Percentiles rank a stretch among this genome's conserved stretches.
These are phyloP conservation scores for Octonoba sinensis DNA, from an alignment of 2,888 invertebrate species.

Conservation along the genomic window DNA sequence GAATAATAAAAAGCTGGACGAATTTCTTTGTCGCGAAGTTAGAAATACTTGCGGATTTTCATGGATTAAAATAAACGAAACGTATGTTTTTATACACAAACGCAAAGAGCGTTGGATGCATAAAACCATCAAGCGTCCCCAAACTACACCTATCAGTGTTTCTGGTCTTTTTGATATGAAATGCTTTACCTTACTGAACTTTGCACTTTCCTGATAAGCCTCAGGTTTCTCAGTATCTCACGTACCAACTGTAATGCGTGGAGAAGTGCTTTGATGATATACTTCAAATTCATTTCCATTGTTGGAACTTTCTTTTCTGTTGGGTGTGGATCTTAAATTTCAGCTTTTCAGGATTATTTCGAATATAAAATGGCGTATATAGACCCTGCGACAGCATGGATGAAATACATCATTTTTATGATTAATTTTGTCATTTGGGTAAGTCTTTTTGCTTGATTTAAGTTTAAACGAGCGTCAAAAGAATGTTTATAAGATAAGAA, in stretches of 20 bases:
- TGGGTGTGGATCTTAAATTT: constrained; percentile 47
- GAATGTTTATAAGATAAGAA: not conserved
- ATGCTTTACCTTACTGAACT: constrained; percentile 14
- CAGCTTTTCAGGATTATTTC: not conserved
- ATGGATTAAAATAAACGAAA: too few relatives aligned
- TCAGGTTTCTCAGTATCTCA: constrained; percentile 14
- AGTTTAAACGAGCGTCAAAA: too few relatives aligned
- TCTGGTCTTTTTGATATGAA: constrained; percentile 11
- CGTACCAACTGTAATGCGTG: constrained; percentile 10
- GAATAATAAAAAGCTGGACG: too few relatives aligned
- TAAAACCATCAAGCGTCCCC: too few relatives aligned
- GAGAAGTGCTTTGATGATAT: constrained; percentile 15
- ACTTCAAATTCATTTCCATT: constrained; percentile 15
- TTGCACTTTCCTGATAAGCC: constrained; percentile 33
- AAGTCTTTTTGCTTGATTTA: constrained; percentile 71
- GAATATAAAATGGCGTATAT: constrained; percentile 35
- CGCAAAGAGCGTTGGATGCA: too few relatives aligned
- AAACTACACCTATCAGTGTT: constrained; percentile 23
- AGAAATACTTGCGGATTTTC: too few relatives aligned
- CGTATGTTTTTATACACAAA: too few relatives aligned
- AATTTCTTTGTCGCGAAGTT: too few relatives aligned
- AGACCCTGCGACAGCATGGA: constrained; percentile 72
- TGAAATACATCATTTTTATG: constrained; percentile 86
- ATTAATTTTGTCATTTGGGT: constrained; percentile 86
- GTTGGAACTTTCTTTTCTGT: constrained; percentile 1